These are phyloP conservation scores for Bugula neritina DNA, from an alignment of 2,888 invertebrate species.

Conservation along the genomic window DNA sequence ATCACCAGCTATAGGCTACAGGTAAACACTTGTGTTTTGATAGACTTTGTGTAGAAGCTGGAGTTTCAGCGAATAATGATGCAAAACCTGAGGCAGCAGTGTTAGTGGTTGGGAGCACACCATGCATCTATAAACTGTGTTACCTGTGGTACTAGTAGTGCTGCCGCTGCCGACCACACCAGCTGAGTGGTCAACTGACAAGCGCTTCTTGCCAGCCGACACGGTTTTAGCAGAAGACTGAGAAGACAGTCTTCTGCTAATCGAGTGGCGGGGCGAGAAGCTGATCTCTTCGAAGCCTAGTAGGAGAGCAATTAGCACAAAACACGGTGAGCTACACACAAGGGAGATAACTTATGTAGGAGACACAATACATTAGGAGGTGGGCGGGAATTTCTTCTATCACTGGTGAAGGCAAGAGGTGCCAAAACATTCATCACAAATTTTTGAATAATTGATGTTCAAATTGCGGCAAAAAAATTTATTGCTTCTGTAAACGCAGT, in stretches of 20 bases:
- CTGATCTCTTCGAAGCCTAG: not conserved
- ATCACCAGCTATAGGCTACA: too few species aligned
- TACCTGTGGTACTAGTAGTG: constrained; percentile 4
- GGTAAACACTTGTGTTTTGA: too few species aligned
- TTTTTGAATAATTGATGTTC: too few species aligned
- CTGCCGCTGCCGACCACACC: not conserved
- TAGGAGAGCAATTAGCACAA: not conserved
- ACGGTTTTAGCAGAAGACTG: not conserved
- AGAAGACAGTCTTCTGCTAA: constrained; percentile 12
- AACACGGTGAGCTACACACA: not conserved
- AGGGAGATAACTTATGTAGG: too few species aligned
- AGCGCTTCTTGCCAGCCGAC: constrained; percentile 21
- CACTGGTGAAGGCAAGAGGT: too few species aligned
- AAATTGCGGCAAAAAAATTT: too few species aligned
- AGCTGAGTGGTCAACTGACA: constrained; percentile 10
- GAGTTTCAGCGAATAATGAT: not conserved
- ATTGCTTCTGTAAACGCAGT: too few species aligned
- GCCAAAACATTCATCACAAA: too few species aligned
- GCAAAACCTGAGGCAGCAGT: not conserved
- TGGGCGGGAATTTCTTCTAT: too few species aligned
- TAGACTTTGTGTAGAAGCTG: too few species aligned
- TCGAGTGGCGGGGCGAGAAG: not conserved
- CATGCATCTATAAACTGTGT: not conserved
- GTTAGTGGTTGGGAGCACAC: not conserved
- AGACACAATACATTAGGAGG: too few species aligned